Base-by-base conservation (phyloP, 1,140 invertebrate genomes). In the Lepidostoma basale region DNA sequence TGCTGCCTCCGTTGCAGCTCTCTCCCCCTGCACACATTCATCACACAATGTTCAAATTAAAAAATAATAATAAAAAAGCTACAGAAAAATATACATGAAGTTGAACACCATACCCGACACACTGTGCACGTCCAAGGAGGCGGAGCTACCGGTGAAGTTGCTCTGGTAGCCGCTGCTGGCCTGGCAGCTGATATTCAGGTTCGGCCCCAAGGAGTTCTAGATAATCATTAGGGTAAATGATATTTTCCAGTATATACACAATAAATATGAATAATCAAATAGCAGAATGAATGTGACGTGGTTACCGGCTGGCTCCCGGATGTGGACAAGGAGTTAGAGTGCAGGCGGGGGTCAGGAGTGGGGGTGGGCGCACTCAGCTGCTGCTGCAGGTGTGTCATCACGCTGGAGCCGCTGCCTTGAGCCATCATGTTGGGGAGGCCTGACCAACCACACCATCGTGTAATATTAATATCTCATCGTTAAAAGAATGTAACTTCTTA, bases 91-190 rank as follows among this genome's bases (percentile, higher is more conserved):
- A 36, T 36, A 36, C 1, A 9, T 36, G 33, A 5, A 36, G 9
- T n/a, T 36, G 42, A 16, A 16, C n/a, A 45, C 8, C 25, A 70
- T 68, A 83, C 81, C 81, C 5, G 81, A 82, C 14, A 78, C 77
- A 42, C 81, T 83, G 30, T 83, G 79, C 1, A 76, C 75, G 65
- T 83, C 82, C 20, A 83, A 75, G 0, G 81, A 82, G 3, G 77
- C 79, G 25, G 75, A 77, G 75, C 80, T 82, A 70, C 82, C 82
- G n/a, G 82, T 83, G 73, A 83, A 83, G 76, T 83, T 83, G 77
- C 82, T 83, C 73, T 83, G 82, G 75, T 83, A 83, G 1, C 82
- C 82, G 68, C 80, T 82, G 77, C 81, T 83, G 12, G 76, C 78
- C 62, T 78, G 77, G 14, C 78, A 79, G 74, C 81, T 82, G 2